Base-by-base conservation (phyloP, 2,888 invertebrate species). In the Abrostola triplasia region DNA sequence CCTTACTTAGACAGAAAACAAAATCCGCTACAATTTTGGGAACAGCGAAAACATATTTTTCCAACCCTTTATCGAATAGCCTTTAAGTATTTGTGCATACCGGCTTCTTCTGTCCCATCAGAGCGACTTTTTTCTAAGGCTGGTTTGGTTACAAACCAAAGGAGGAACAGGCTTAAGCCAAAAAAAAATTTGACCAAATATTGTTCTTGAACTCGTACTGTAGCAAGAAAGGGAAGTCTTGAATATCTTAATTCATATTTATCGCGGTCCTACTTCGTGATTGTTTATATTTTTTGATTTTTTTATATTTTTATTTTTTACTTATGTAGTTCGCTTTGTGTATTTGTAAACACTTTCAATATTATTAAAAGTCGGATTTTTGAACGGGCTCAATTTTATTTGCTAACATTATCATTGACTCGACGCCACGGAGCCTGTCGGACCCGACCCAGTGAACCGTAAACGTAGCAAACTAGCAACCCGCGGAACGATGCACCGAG, bases 1-100 rank as follows among this genome's bases (percentile, higher is more conserved):
- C 67, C 72, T 38, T 70, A 70, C 37, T 13, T 70, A 35, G 67
- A 68, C 36, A 64, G 64, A 58, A 64, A 68, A 51, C 35, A 51
- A 38, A 51, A 67, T 9, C 59, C 63, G 7, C n/a, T 61, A 44
- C 48, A 55, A 11, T 56, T 63, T 51, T 67, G 38, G 56, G n/a
- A 60, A 24, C 38, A 62, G 9, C 5, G 13, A 6, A 50, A 64
- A 64, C 24, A 36, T 64, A 13, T 59, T 37, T 64, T 59, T 64
- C 64, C 59, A 35, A 38, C 7, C 0, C 41, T 63, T 9, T 42
- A 12, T 11, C 36, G 41, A 49, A 53, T 64, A 13, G 63, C 58
- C 24, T 38, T 13, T 24, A 64, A 58, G 5, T 53, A 54, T 53
- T n/a, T 50, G 6, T 54, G 53, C 9, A 63, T 51, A 12, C 54